These are phyloP conservation scores for Eurytoma adleriae DNA, from an alignment of 2,888 invertebrate genomes.

Conservation along the genomic window DNA sequence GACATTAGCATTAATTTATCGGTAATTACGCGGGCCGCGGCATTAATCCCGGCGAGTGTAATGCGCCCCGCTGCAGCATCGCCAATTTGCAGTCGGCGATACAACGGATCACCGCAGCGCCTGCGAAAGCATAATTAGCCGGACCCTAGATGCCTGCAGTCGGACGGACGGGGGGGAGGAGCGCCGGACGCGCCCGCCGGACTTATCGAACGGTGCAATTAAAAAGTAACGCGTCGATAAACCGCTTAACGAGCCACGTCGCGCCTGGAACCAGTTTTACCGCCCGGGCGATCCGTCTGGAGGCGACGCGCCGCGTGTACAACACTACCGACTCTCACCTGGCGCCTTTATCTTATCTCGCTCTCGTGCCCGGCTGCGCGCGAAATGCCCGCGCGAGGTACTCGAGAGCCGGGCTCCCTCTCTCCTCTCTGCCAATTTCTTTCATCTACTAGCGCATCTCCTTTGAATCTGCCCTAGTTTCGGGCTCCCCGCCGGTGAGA, in stretches of 20 bases:
- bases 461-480: conserved; percentile 45
- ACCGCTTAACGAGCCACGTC: conserved; percentile 42
- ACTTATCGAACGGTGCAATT: conserved; percentile 38
- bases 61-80: background rate
- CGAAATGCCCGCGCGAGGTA: background rate
- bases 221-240: conserved; percentile 52
- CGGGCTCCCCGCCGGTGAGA: background rate
- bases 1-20: no score
- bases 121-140: conserved; percentile 15
- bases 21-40: no score
- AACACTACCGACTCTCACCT: background rate
- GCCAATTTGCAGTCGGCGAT: background rate
- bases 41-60: no score
- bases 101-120: background rate
- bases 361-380: background rate
- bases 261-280: conserved; percentile 31
- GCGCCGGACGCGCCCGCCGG: conserved; percentile 12
- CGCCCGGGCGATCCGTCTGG: background rate
- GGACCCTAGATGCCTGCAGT: background rate
- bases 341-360: conserved; percentile 19
- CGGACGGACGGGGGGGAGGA: background rate
- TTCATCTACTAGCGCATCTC: background rate
- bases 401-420: background rate
- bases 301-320: background rate
- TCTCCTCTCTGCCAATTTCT: conserved; percentile 35